A percentile compares a stretch with the other conserved stretches of the same genome.
These are phyloP conservation scores for Pseudochirops cupreus DNA, from an alignment of 2,797 vertebrate species.

Conservation along the genomic window DNA sequence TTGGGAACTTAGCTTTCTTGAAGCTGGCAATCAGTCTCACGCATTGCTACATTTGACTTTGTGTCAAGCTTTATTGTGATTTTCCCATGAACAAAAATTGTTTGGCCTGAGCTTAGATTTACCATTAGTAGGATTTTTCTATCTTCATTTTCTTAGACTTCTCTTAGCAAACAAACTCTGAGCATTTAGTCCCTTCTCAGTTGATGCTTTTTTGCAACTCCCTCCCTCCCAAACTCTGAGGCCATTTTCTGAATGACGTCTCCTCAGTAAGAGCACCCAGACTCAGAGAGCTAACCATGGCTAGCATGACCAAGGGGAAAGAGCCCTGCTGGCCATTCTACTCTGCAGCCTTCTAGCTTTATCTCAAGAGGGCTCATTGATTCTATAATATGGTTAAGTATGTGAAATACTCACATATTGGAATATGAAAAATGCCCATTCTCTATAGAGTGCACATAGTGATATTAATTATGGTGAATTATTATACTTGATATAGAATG, in stretches of 20 bases:
- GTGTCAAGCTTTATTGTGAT: neutral
- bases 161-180: neutral
- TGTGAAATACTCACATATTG: fast-evolving
- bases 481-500: neutral
- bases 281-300: fast-evolving
- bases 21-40: fast-evolving
- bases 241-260: neutral
- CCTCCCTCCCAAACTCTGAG: neutral
- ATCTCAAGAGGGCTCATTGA: fast-evolving
- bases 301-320: fast-evolving
- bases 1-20: neutral
- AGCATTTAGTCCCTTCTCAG: neutral
- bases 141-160: neutral
- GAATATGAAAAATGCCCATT: fast-evolving
- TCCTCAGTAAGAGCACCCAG: neutral
- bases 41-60: neutral
- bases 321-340: neutral
- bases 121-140: neutral
- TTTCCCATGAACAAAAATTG: neutral
- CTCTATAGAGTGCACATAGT: neutral
- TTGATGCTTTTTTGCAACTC: neutral
- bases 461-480: neutral
- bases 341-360: neutral
- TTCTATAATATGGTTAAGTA: fast-evolving
- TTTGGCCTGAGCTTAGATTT: neutral